Evolutionary conservation across 2,888 invertebrate species (phyloP), one percentile per base, ranked within the genome.

Genomic region (Escarpia spicata): DNA sequence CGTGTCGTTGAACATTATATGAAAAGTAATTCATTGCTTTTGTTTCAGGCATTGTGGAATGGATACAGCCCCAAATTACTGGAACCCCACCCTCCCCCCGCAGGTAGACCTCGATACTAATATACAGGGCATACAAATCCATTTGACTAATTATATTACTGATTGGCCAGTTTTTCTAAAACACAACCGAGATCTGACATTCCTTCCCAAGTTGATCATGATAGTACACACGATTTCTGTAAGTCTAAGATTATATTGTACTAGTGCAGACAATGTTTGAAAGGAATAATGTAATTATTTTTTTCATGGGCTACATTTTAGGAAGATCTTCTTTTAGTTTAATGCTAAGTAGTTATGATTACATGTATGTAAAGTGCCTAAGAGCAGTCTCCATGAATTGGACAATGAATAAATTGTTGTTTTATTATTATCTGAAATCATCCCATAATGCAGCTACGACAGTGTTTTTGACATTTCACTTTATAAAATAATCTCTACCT

Each of bases 11-110:
- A 75, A 6, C 75, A 26, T 75, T 75, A 19, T 75, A 26, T 75
- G 6, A 2, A 6, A 26, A 26, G 75, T 26, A 37, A 37, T 52
- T 75, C 2, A 2, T 75, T 75, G 19, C 75, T 19, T 6, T 26
- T 75, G 75, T 75, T 75, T n/a, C 93, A 96, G 96, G 95, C 92
- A 95, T 95, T 93, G 95, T 96, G 44, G 96, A 96, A 91, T 96
- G 96, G 96, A 95, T 95, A 10, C 94, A 95, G 92, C 96, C 96
- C 19, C 94, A 95, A 45, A 94, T 95, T 1, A 94, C 93, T 90
- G 96, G 96, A 12, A 94, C 94, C 6, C 95, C 96, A 90, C 96
- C 96, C 26, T 94, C 95, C 92, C 95, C 96, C 43, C 94, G 96
- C 94, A 96, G 96, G 96, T 96, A 94, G 93, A 93, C 91, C n/a